phyloP scores from a whole-genome alignment of 2,888 invertebrate species.

The Mimachlamys varia region DNA sequence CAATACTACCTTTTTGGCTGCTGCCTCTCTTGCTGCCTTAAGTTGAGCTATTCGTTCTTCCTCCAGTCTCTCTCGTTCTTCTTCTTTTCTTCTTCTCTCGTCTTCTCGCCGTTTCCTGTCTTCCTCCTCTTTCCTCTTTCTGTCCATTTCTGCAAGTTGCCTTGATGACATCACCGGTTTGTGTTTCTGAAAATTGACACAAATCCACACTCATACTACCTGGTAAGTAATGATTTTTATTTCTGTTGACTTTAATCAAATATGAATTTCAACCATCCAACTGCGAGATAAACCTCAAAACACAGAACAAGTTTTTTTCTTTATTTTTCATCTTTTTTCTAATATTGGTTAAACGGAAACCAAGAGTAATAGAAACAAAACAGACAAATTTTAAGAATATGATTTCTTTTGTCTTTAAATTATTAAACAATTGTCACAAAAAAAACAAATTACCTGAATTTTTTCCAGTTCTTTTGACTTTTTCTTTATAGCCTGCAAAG shows the following conservation, averaged over 20 bases:
- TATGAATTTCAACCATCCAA: too few relatives aligned
- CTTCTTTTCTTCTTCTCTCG: slow-evolving; percentile 53
- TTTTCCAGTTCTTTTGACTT: slow-evolving; percentile 78
- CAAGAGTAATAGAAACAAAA: too few relatives aligned
- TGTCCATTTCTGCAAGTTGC: slow-evolving; percentile 64
- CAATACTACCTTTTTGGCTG: slow-evolving; percentile 42
- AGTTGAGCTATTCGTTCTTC: slow-evolving; percentile 56
- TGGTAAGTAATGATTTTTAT: too few relatives aligned
- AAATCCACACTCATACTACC: neutral
- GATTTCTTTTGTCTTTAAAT: too few relatives aligned
- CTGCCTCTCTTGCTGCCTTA: slow-evolving; percentile 49
- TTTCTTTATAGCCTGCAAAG: slow-evolving; percentile 76
- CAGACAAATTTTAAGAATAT: too few relatives aligned
- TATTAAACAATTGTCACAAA: neutral
- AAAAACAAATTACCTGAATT: slow-evolving; percentile 69
- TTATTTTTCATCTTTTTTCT: too few relatives aligned
- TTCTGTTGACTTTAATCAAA: too few relatives aligned
- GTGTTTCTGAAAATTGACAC: slow-evolving; percentile 62
- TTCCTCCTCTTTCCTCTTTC: slow-evolving; percentile 54
- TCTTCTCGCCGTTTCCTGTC: slow-evolving; percentile 51
- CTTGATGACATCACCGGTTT: slow-evolving; percentile 69
- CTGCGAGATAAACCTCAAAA: too few relatives aligned
- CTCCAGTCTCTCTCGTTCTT: slow-evolving; percentile 57
- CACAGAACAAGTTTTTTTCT: too few relatives aligned
- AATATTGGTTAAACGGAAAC: too few relatives aligned